These are phyloP conservation scores for Oriolus oriolus DNA, from an alignment of 2,113 vertebrate species.

Conservation along the genomic window DNA sequence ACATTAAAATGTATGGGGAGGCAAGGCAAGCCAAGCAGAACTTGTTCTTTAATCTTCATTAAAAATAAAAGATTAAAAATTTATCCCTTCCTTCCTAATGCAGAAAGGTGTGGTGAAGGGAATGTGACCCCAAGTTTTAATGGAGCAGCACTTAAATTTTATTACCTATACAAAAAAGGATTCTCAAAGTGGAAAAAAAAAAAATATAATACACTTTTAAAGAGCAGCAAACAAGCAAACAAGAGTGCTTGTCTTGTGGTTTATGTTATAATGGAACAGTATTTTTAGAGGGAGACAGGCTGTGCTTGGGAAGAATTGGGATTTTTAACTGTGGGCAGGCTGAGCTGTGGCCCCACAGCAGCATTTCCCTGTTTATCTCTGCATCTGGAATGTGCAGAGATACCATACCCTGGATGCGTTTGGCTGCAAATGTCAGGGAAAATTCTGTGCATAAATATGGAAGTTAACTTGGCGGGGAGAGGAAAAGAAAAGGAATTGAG, in stretches of 20 bases:
- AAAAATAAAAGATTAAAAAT: conserved; percentile 50
- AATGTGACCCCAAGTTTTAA: background rate
- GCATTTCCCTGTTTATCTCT: background rate
- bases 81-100: conserved; percentile 30
- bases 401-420: accelerated
- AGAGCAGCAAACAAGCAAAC: background rate
- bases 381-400: background rate
- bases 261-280: background rate
- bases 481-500: background rate
- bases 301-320: background rate
- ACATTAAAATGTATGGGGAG: conserved; percentile 52
- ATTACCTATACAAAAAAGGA: background rate
- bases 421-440: background rate
- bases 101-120: background rate
- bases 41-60: conserved; percentile 43
- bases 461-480: background rate
- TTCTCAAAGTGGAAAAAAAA: background rate
- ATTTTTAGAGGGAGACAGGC: background rate
- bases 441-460: background rate
- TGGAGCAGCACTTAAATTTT: background rate
- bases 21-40: conserved; percentile 42
- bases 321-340: background rate
- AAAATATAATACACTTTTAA: background rate
- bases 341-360: background rate
- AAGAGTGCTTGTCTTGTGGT: background rate